Evolutionary conservation across 2,797 vertebrate genomes (phyloP).

Genomic region (Melanotaenia maccullochi): DNA sequence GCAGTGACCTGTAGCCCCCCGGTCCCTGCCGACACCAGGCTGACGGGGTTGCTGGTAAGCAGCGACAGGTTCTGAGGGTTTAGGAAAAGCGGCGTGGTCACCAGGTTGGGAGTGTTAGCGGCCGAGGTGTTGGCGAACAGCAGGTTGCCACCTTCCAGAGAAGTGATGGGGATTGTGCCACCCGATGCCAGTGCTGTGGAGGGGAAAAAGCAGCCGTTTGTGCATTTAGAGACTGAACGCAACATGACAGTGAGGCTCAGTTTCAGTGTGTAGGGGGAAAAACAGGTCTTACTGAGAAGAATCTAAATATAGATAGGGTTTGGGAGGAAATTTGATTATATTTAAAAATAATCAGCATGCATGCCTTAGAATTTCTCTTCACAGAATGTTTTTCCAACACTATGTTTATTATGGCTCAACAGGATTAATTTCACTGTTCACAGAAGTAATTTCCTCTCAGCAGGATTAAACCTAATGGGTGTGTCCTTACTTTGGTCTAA

Average conservation of each 20-base stretch:
- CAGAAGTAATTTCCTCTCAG: constrained; percentile 20
- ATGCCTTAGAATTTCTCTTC: background rate
- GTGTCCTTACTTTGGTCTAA: constrained; percentile 12
- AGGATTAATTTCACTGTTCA: background rate
- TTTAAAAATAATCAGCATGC: background rate
- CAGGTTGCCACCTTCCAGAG: constrained; percentile 95
- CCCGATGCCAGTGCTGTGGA: constrained; percentile 92
- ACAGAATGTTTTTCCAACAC: background rate
- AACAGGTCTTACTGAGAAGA: background rate
- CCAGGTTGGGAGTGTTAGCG: constrained; percentile 88
- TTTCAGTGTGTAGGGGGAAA: background rate
- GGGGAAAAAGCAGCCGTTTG: background rate
- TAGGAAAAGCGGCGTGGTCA: constrained; percentile 96
- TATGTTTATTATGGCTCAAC: background rate
- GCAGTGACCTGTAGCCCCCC: constrained; percentile 91
- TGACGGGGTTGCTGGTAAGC: constrained; percentile 98
- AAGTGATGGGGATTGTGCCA: constrained; percentile 96
- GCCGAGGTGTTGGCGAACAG: constrained; percentile 91
- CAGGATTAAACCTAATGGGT: constrained; percentile 23
- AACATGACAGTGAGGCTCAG: background rate
- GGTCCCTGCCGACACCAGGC: constrained; percentile 92
- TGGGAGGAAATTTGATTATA: background rate
- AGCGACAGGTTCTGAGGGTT: constrained; percentile 99
- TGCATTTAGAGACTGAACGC: background rate
- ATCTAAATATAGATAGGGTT: background rate